phyloP scores from a whole-genome alignment of 2,888 invertebrate species.

The Archips crataeganus region DNA sequence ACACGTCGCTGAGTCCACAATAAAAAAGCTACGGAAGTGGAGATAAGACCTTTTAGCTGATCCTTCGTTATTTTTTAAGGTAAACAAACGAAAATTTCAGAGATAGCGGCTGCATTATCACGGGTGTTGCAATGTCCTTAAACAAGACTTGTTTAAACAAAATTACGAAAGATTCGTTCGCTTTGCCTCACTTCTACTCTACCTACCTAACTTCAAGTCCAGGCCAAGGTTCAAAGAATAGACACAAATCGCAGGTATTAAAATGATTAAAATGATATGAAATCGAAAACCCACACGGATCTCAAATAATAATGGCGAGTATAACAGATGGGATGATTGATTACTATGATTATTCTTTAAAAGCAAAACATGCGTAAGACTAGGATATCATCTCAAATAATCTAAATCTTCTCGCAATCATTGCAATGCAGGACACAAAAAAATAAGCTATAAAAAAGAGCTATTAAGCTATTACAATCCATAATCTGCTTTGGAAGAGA shows the following conservation, averaged over 20 bases:
- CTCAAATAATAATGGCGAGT: conserved; percentile 20
- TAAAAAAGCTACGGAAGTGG: not conserved
- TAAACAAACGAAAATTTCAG: conserved; percentile 23
- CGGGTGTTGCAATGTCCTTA: conserved; percentile 34
- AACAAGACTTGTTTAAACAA: conserved; percentile 38
- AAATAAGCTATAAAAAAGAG: too few species aligned
- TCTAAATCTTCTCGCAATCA: not conserved
- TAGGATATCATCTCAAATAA: not conserved
- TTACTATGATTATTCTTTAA: not conserved
- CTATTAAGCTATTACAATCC: too few species aligned
- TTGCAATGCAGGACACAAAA: not conserved
- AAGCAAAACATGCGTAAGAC: not conserved
- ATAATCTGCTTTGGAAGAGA: too few species aligned
- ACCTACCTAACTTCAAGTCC: conserved; percentile 28
- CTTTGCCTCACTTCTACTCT: conserved; percentile 14
- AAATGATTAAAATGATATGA: conserved; percentile 30
- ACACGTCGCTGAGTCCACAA: not conserved
- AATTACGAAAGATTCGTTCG: conserved; percentile 34
- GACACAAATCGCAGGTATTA: conserved; percentile 31
- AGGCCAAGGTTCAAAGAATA: conserved; percentile 35
- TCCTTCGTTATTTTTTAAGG: not conserved
- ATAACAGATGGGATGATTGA: not conserved
- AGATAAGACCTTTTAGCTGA: not conserved
- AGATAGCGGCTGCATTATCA: conserved; percentile 37
- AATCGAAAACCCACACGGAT: conserved; percentile 36